Base-by-base conservation (phyloP, 2,797 vertebrate genomes). In the Myotis daubentonii region DNA sequence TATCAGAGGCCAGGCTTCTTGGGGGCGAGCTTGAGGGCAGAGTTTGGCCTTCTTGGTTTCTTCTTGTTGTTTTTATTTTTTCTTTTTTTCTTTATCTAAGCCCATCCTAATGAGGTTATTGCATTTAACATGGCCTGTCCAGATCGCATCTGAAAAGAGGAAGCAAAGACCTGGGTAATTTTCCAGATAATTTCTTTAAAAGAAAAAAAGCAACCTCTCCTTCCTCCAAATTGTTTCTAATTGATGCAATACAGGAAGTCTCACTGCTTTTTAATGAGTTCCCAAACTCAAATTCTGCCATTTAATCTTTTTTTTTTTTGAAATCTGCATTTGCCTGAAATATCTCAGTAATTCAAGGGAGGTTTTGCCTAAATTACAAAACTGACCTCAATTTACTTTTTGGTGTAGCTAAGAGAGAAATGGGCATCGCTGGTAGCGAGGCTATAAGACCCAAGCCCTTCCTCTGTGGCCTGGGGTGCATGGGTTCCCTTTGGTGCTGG, bases 151-250 rank as follows among this genome's bases (percentile, higher is more conserved):
- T 87, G 74, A 79, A 92, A 96, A 88, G 86, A 96, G 81, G 90
- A 97, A 97, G 96, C 66, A 78, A 87, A 93, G 96, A 87, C 94
- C 92, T 91, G 62, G 80, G 96, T 96, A 89, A 94, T 95, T 97
- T 96, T 96, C 96, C 95, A 97, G 92, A 96, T 96, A 94, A 97
- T 96, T 96, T 97, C 93, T 91, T 95, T 97, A 95, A 96, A 95
- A 89, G 87, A 60, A 87, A 78, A 86, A 94, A 93, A 76, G 36
- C 84, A 92, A 89, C 36, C 78, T 93, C 76, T 92, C 68, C 89
- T 88, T 92, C 76, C 89, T 93, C 90, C 83, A 66, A 81, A 95
- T 96, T 96, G 92, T 96, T 96, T 96, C 65, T 96, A 96, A 96
- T 90, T 89, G 96, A 96, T 96, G 80, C 91, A 78, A 96, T 62